Base-by-base conservation (phyloP, 2,113 vertebrate species). In the Hystrix brachyura region DNA sequence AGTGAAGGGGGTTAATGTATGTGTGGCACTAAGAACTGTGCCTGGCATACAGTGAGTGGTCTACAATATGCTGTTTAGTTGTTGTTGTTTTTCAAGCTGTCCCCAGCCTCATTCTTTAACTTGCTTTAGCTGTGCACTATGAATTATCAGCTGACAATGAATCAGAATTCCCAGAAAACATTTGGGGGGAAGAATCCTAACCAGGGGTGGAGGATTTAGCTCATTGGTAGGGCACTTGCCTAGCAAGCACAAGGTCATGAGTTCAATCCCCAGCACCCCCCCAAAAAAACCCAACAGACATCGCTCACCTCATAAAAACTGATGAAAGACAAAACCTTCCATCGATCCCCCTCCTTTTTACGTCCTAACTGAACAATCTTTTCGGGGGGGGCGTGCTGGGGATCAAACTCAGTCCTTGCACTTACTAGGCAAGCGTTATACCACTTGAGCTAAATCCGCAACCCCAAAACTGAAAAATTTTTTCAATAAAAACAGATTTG, bases 401-500 rank as follows among this genome's bases (percentile, higher is more conserved):
- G 2, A 38, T 38, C 38, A 38, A 38, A 38, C 38, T 38, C 38
- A 38, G 38, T 38, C 38, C 38, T 38, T 38, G 38, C 38, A 38
- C 38, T 38, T 38, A 38, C 38, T 38, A 38, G 38, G 38, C 38
- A 38, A 38, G 38, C 38, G 38, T 2, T 2, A 38, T 38, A 38
- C 38, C 38, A 38, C 38, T 38, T 38, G 38, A 38, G 38, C 38
- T 38, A 38, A 38, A 38, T 38, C 38, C 38, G 38, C 38, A 38
- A 38, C 38, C 38, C 38, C 38, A 38, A 38, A 38, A 38, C 38
- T 38, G 38, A 38, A 38, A 38, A 38, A 38, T 38, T 38, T 95
- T 94, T 90, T 94, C 82, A 48, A 5, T 71, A 43, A 38, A 96
- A 94, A 92, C 88, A 4, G 18, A 34, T 87, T 85, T 64, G 67